Percentiles rank a stretch among this genome's conserved stretches.
Evolutionary conservation across 2,113 vertebrate genomes (phyloP).

Genomic region (Alosa alosa): DNA sequence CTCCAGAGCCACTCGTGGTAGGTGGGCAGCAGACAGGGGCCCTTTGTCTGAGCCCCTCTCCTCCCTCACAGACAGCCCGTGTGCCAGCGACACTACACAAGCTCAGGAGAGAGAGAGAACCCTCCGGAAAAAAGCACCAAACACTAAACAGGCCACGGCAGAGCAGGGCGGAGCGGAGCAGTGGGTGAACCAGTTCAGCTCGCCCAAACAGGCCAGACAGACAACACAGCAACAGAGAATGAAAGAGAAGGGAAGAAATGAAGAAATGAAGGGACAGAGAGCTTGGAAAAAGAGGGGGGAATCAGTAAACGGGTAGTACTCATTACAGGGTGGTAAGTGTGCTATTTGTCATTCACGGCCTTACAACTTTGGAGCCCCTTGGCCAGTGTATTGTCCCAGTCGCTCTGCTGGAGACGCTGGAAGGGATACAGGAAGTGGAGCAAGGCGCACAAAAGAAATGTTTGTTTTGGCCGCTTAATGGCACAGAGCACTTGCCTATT

Average conservation of each 20-base stretch:
- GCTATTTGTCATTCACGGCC: neutral
- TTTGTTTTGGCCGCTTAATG: neutral
- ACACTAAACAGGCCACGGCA: neutral
- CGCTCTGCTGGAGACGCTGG: neutral
- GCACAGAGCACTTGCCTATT: neutral
- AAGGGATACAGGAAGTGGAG: neutral
- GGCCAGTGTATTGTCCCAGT: neutral
- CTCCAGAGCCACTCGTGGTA: neutral
- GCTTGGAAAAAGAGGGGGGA: neutral
- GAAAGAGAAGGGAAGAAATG: neutral
- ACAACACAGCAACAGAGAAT: neutral
- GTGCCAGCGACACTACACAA: constrained; percentile 3
- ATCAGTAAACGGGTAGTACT: neutral
- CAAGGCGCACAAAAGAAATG: constrained; percentile 4
- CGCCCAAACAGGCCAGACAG: neutral
- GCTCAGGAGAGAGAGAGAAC: neutral
- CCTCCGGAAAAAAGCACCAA: neutral
- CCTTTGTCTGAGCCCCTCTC: neutral
- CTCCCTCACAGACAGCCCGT: neutral
- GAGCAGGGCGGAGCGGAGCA: neutral
- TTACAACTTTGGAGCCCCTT: neutral
- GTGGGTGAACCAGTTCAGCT: neutral
- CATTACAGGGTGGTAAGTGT: neutral
- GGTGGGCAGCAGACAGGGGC: constrained; percentile 2
- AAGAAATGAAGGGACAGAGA: neutral